phyloP scores from a whole-genome alignment of 2,797 vertebrate species.

The Darevskia mixta region DNA sequence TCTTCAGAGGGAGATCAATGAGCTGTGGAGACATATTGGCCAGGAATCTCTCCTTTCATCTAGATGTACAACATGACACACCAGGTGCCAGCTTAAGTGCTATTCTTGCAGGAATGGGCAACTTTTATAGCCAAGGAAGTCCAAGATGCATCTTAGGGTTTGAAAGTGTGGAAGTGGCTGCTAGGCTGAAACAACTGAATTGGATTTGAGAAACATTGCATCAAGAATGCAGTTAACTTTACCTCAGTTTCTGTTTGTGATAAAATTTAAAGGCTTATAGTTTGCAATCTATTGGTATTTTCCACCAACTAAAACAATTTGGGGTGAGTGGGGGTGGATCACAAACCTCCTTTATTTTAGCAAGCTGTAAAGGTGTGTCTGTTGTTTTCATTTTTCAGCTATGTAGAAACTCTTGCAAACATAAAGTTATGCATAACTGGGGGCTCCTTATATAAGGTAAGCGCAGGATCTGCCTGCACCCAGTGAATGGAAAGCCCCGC shows the following conservation, averaged over 20 bases:
- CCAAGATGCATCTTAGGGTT: slow-evolving; percentile 60
- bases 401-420: neutral
- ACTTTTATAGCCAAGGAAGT: slow-evolving; percentile 55
- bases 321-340: too few relatives aligned
- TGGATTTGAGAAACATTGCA: slow-evolving; percentile 58
- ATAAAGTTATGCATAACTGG: neutral
- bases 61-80: slow-evolving; percentile 72
- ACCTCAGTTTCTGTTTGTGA: neutral
- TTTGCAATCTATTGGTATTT: neutral
- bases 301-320: neutral
- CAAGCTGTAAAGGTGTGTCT: neutral
- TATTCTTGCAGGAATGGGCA: slow-evolving; percentile 66
- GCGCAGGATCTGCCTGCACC: neutral
- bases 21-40: slow-evolving; percentile 76
- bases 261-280: neutral
- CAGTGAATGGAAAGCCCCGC: neutral
- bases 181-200: slow-evolving; percentile 66
- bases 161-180: slow-evolving; percentile 67
- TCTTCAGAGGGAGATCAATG: slow-evolving; percentile 79
- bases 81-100: slow-evolving; percentile 71
- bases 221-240: slow-evolving; percentile 51
- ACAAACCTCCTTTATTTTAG: neutral
- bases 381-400: neutral
- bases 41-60: slow-evolving; percentile 75
- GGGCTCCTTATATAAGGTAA: neutral